A percentile compares a stretch with the other conserved stretches of the same genome.
These are phyloP conservation scores for Zoanthus solanderi DNA, from an alignment of 92 coral and sea anemone genomes.

Conservation along the genomic window DNA sequence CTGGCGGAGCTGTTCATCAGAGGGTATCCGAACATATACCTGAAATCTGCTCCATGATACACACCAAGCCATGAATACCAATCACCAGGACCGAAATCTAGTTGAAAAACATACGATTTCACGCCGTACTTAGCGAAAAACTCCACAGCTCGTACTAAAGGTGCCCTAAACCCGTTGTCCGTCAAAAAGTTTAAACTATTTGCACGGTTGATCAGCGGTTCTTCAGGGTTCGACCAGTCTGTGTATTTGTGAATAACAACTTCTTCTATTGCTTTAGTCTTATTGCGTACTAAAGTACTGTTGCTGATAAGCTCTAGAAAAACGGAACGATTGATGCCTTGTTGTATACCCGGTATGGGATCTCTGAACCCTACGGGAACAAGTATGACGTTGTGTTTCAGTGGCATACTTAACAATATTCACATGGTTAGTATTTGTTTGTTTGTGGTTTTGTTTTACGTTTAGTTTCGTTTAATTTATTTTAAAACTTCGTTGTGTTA, in stretches of 20 bases:
- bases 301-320: background rate
- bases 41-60: constrained; percentile 15
- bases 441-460: too few relatives aligned
- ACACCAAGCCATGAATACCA: constrained; percentile 13
- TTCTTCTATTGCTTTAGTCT: background rate
- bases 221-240: constrained; percentile 25
- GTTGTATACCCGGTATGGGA: constrained; percentile 3
- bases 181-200: background rate
- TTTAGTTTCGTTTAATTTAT: too few relatives aligned
- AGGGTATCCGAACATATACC: constrained; percentile 25
- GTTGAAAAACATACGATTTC: constrained; percentile 11
- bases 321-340: constrained; percentile 9
- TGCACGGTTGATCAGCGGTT: constrained; percentile 5
- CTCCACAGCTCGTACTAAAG: constrained; percentile 14
- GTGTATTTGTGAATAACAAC: background rate
- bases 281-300: constrained; percentile 10
- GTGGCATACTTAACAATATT: too few relatives aligned
- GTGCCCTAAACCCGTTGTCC: constrained; percentile 2
- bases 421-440: too few relatives aligned
- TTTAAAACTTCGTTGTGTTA: too few relatives aligned
- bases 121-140: constrained; percentile 1
- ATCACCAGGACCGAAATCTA: constrained; percentile 4
- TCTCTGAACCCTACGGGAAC: background rate
- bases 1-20: background rate
- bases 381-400: background rate